Percentiles rank a stretch among this genome's conserved stretches.
Evolutionary conservation across 2,888 invertebrate species (phyloP).

Genomic region (Caenorhabditis sp.): DNA sequence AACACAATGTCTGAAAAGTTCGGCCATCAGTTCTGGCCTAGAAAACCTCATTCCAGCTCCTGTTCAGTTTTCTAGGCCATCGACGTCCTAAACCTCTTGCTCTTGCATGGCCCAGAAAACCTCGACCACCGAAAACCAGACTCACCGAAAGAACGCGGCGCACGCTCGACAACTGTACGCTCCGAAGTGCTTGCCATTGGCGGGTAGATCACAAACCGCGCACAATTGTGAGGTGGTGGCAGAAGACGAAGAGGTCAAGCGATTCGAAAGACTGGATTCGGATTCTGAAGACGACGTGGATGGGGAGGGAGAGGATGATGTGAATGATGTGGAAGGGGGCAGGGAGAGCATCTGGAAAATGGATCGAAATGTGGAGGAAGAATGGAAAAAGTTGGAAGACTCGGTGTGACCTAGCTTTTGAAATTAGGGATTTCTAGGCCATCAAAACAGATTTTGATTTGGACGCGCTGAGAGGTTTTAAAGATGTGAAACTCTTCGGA

Average conservation of each 20-base stretch:
- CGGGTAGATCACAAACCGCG: slow-evolving; percentile 48
- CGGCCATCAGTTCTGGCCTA: too few species aligned
- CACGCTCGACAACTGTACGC: slow-evolving; percentile 56
- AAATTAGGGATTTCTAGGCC: too few species aligned
- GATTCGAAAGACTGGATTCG: neutral
- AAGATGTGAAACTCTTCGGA: too few species aligned
- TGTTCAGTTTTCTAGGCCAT: too few species aligned
- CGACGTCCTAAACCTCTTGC: too few species aligned
- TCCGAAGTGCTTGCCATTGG: slow-evolving; percentile 51
- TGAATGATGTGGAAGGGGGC: neutral
- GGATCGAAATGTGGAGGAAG: neutral
- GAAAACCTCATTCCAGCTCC: too few species aligned
- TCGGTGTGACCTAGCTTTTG: too few species aligned
- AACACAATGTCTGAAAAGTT: too few species aligned
- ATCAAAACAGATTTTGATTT: too few species aligned
- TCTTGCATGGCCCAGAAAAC: neutral
- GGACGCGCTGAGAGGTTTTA: too few species aligned
- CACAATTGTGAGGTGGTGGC: slow-evolving; percentile 23
- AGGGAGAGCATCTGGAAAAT: slow-evolving; percentile 15
- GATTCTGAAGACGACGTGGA: neutral
- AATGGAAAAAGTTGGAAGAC: neutral
- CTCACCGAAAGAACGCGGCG: slow-evolving; percentile 63
- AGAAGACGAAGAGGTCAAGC: neutral
- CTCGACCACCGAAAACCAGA: neutral
- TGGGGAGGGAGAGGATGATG: neutral